Conservation (phyloP, 2,113 vertebrate genomes). For the Cariama cristata region DNA sequence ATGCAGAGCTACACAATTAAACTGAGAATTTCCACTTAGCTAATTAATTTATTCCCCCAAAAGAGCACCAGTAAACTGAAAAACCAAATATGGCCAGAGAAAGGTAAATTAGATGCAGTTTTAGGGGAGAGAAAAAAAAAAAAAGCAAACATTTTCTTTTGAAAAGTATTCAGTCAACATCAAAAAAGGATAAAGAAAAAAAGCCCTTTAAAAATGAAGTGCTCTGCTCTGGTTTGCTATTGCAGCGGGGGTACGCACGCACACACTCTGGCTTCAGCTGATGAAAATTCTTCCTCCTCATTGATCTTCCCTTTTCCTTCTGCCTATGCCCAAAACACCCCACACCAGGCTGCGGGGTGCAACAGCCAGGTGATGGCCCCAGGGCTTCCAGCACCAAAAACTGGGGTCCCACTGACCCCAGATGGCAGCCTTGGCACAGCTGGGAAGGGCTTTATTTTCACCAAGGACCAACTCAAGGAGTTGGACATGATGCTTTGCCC, state of each 20-base stretch:
- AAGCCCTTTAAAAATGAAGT: background rate
- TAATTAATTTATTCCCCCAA: background rate
- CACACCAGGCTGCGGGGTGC: fast-evolving
- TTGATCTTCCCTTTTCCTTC: background rate
- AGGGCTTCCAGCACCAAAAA: fast-evolving
- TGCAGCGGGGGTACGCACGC: background rate
- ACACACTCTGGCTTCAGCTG: background rate
- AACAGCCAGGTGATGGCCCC: fast-evolving
- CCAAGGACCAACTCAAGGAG: background rate
- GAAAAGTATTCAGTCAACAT: background rate
- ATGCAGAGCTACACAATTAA: background rate
- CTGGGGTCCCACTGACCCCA: background rate
- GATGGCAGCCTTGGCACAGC: background rate
- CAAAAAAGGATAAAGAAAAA: background rate
- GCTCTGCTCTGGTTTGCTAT: background rate
- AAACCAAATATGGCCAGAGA: background rate
- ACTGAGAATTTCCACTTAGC: background rate
- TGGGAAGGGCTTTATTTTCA: background rate
- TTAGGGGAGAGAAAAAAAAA: background rate
- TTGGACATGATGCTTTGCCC: fast-evolving
- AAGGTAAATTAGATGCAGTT: background rate
- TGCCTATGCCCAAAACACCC: background rate
- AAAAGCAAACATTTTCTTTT: background rate
- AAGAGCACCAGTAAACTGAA: background rate
- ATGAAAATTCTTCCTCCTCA: background rate